Conservation (phyloP, 2,113 vertebrate genomes). For the Propithecus coquereli region DNA sequence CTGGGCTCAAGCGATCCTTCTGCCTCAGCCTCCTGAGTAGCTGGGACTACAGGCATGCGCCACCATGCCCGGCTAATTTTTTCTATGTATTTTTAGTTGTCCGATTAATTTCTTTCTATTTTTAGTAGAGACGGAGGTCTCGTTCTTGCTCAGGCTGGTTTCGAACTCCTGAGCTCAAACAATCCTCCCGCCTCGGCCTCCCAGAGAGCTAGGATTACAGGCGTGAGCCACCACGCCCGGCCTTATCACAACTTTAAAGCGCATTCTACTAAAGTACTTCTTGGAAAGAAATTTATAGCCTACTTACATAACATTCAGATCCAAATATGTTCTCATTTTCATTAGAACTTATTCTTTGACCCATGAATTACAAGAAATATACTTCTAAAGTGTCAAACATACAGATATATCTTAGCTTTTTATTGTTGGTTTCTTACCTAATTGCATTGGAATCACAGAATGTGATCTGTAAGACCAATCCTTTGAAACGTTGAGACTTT, state of each 20-base stretch:
- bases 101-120: no score
- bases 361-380: not conserved
- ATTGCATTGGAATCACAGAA: not conserved
- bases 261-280: not conserved
- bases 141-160: no score
- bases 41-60: no score
- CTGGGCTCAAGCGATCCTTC: no score
- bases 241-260: not conserved
- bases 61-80: no score
- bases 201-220: no score
- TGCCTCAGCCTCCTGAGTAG: no score
- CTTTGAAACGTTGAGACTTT: not conserved
- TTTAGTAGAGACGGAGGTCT: no score
- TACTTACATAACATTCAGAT: not conserved
- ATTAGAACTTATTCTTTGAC: not conserved
- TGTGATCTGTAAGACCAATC: not conserved
- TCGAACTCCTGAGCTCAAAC: no score
- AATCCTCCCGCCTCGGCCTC: no score
- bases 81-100: no score
- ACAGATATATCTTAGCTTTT: not conserved
- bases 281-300: not conserved
- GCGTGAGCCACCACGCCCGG: no score
- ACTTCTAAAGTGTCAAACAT: not conserved
- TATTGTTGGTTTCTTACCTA: not conserved
- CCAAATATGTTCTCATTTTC: not conserved